Evolutionary conservation across 2,797 vertebrate species (phyloP).

Genomic region (Acipenser ruthenus): DNA sequence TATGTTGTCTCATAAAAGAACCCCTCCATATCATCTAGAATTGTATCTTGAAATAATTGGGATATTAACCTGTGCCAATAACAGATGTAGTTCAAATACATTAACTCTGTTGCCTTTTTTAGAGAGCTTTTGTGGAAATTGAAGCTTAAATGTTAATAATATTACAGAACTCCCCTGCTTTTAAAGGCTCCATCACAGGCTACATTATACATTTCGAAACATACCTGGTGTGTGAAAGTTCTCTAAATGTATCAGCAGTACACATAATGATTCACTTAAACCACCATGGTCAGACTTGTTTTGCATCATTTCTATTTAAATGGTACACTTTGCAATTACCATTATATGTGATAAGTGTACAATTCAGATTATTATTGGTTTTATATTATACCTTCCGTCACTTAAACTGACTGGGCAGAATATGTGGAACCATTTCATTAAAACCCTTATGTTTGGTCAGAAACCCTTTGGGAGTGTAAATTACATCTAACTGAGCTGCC

Average conservation of each 20-base stretch:
- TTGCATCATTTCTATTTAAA: constrained; percentile 81
- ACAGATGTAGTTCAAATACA: constrained; percentile 36
- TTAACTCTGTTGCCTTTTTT: constrained; percentile 42
- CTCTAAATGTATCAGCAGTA: constrained; percentile 68
- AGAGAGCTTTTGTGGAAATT: constrained; percentile 46
- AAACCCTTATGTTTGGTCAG: constrained; percentile 64
- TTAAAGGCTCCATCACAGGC: constrained; percentile 71
- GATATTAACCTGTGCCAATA: constrained; percentile 45
- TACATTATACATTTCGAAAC: constrained; percentile 74
- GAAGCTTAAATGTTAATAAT: constrained; percentile 78
- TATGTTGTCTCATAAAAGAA: too few relatives aligned
- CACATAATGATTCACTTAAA: constrained; percentile 79
- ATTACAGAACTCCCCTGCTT: constrained; percentile 77
- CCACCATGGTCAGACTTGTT: constrained; percentile 67
- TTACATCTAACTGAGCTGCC: constrained; percentile 34
- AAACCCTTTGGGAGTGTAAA: constrained; percentile 57
- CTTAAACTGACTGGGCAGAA: constrained; percentile 66
- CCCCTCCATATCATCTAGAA: constrained; percentile 4
- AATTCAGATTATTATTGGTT: constrained; percentile 73
- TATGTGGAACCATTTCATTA: constrained; percentile 70
- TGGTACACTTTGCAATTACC: constrained; percentile 71
- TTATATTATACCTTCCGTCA: constrained; percentile 42
- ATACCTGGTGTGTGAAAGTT: constrained; percentile 62
- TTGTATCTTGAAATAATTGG: constrained; percentile 34
- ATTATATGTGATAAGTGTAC: constrained; percentile 59